phyloP scores from a whole-genome alignment of 2,797 vertebrate genomes.

The Amniataba percoides region DNA sequence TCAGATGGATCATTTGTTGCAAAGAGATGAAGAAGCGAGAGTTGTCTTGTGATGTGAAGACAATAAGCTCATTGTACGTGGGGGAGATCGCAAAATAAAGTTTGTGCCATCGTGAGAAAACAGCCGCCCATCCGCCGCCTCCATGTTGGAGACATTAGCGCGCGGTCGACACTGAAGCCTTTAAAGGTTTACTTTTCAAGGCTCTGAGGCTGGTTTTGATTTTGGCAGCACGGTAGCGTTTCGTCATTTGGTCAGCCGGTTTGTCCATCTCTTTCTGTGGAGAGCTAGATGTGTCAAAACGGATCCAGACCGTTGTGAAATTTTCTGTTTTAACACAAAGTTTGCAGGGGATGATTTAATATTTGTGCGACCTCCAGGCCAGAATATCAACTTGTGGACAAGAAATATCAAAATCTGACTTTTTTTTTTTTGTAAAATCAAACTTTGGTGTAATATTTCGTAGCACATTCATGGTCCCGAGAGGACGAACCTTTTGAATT shows the following conservation, averaged over 20 bases:
- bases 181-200: constrained; percentile 22
- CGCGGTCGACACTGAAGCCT: constrained; percentile 24
- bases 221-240: constrained; percentile 1
- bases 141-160: constrained; percentile 40
- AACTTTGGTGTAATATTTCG: too few relatives aligned
- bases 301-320: background rate
- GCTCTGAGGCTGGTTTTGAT: constrained; percentile 13
- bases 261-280: background rate
- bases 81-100: constrained; percentile 9
- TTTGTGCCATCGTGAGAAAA: constrained; percentile 17
- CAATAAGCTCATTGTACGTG: constrained; percentile 4
- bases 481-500: too few relatives aligned
- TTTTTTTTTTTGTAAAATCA: too few relatives aligned
- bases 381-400: too few relatives aligned
- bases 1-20: constrained; percentile 22
- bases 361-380: too few relatives aligned
- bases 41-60: constrained; percentile 13
- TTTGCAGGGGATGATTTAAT: background rate
- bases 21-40: constrained; percentile 21
- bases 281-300: background rate
- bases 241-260: background rate
- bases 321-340: background rate
- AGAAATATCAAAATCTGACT: too few relatives aligned
- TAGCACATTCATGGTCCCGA: too few relatives aligned
- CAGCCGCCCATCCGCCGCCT: too few relatives aligned